Evolutionary conservation across 2,113 vertebrate species (phyloP).

Genomic region (Ramphastos sulfuratus): DNA sequence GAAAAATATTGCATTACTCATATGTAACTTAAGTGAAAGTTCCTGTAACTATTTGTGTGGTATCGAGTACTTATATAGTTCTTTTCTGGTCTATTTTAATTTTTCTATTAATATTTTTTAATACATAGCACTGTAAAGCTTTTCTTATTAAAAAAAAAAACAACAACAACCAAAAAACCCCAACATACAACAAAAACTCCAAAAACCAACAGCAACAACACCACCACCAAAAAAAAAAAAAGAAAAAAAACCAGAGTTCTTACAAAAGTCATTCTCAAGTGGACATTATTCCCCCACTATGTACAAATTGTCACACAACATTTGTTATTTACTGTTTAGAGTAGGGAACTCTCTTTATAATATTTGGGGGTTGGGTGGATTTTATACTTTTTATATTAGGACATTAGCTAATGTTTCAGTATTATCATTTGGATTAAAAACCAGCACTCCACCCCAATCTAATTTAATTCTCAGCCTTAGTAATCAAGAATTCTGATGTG

Average conservation of each 20-base stretch:
- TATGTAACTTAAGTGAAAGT: background rate
- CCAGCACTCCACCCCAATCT: background rate
- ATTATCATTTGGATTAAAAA: background rate
- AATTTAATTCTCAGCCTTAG: background rate
- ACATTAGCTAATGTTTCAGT: background rate
- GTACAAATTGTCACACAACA: background rate
- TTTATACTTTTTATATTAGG: background rate
- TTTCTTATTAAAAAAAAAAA: background rate
- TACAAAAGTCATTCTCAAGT: background rate
- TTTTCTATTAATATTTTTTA: background rate
- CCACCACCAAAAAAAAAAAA: too few relatives aligned
- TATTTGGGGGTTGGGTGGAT: accelerated
- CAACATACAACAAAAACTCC: too few relatives aligned
- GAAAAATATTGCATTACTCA: background rate
- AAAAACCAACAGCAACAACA: too few relatives aligned
- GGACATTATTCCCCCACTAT: background rate
- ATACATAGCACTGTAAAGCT: background rate
- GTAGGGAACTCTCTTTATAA: background rate
- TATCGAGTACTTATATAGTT: background rate
- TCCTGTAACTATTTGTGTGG: background rate
- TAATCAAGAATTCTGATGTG: slow-evolving; percentile 4
- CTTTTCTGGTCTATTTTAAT: background rate
- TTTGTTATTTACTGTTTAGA: background rate
- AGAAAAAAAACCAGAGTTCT: background rate
- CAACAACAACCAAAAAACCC: too few relatives aligned